Conservation (phyloP, 2,888 invertebrate species). For the Melieria picta region DNA sequence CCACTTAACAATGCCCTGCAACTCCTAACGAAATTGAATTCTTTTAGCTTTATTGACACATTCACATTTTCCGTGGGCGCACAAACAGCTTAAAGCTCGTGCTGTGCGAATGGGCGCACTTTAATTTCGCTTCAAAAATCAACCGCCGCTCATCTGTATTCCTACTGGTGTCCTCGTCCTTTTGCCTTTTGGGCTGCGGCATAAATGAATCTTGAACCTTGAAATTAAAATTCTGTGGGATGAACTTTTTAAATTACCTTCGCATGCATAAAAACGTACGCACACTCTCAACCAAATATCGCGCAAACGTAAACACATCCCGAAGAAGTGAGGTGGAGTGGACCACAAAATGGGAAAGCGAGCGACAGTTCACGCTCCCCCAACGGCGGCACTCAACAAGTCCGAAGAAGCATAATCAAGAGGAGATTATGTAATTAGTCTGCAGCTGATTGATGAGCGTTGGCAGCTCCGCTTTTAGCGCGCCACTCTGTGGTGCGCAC, state of each 20-base stretch:
- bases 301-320: not conserved
- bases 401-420: conserved; percentile 61
- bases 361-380: not conserved
- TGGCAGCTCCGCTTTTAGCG: conserved; percentile 43
- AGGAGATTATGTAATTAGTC: conserved; percentile 67
- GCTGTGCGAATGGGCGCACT: too few species aligned
- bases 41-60: too few species aligned
- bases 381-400: conserved; percentile 41
- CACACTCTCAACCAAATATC: conserved; percentile 19
- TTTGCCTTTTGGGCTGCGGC: too few species aligned
- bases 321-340: too few species aligned
- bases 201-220: not conserved
- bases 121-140: too few species aligned
- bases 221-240: conserved; percentile 35
- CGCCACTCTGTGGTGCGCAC: conserved; percentile 5
- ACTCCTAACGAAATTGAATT: too few species aligned
- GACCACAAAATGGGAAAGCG: too few species aligned
- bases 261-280: conserved; percentile 1
- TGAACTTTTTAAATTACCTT: conserved; percentile 32
- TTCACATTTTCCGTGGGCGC: too few species aligned
- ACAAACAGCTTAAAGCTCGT: too few species aligned
- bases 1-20: too few species aligned
- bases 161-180: too few species aligned
- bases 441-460: conserved; percentile 66
- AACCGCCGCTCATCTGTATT: too few species aligned